Evolutionary conservation across 2,797 vertebrate genomes (phyloP), one percentile per base, ranked within the genome.

Genomic region (Mycteria americana): DNA sequence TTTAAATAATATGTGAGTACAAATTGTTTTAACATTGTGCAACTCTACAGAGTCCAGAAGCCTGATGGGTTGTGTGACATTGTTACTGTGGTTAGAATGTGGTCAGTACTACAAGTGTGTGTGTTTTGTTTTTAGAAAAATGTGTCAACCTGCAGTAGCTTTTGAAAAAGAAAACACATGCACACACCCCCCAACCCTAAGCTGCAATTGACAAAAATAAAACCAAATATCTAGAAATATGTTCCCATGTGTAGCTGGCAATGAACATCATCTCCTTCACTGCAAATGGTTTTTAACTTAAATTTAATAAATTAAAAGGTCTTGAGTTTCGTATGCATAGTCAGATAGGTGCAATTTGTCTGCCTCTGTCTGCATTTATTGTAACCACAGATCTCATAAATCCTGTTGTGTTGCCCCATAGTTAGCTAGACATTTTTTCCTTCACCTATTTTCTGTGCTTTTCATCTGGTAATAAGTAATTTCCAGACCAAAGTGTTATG

Each of bases 51-150:
- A 76, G 91, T 67, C 51, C 56, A 56, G 59, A 67, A 93, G 78
- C 18, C 54, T 54, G 10, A 24, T 76, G 63, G n/a, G n/a, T 85
- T 92, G 23, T 89, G n/a, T 60, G 37, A n/a, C n/a, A 17, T 72
- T 75, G 41, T 81, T 94, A 46, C 93, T 92, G 81, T 85, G 84
- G 84, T 96, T 95, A 81, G 94, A 94, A 82, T 89, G 76, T 2
- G 86, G 59, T 82, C 67, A 82, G 39, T 62, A 12, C 35, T 87
- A 59, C 22, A 80, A 74, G 37, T 64, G 41, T 53, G 45, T 77
- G 67, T 25, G 3, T 73, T 73, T 85, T 95, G 70, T 82, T 93
- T 91, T 95, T 65, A 78, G 92, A 88, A 96, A 85, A 93, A 84
- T 57, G 74, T 10, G 18, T 91, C 73, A 86, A 30, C 43, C 41